Evolutionary conservation across 2,113 vertebrate species (phyloP).

Genomic region (Callipepla squamata): DNA sequence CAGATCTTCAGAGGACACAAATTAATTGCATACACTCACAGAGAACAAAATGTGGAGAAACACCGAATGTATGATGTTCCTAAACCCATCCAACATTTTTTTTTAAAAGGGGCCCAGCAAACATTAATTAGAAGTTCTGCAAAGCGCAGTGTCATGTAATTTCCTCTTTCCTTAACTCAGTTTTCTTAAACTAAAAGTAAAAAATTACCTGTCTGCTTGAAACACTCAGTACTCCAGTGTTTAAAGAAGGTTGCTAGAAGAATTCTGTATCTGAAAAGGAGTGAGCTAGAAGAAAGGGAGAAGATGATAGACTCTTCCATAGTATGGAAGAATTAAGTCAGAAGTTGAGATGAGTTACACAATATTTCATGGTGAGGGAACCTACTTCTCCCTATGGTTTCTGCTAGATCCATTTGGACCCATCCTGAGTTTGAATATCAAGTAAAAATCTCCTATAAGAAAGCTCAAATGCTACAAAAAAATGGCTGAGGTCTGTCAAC

Average conservation of each 20-base stretch:
- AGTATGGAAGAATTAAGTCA: neutral
- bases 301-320: neutral
- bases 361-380: neutral
- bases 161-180: neutral
- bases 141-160: neutral
- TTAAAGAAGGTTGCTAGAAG: neutral
- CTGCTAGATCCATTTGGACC: neutral
- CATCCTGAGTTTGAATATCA: neutral
- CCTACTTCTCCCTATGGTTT: neutral
- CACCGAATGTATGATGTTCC: neutral
- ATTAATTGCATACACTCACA: neutral
- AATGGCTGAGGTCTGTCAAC: neutral
- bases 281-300: neutral
- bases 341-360: neutral
- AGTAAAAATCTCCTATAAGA: neutral
- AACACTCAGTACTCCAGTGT: neutral
- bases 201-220: neutral
- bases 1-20: neutral
- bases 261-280: neutral
- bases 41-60: neutral
- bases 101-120: neutral
- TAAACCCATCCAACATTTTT: neutral
- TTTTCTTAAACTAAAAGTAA: neutral
- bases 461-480: neutral
- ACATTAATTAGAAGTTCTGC: neutral